Conservation (phyloP, 2,113 vertebrate genomes). For the Odobenus rosmarus region DNA sequence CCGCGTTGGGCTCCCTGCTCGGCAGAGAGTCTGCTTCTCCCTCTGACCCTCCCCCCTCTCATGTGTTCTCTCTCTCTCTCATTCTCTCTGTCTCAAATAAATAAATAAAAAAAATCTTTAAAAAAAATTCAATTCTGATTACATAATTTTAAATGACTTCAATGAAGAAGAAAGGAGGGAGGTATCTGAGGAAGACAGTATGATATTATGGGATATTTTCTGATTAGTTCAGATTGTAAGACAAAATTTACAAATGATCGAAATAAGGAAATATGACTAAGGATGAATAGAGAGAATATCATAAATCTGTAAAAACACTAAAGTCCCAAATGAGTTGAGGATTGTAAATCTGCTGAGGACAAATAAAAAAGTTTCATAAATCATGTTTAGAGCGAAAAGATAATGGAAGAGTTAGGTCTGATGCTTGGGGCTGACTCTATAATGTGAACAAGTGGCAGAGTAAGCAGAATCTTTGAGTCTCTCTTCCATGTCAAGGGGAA, state of each 20-base stretch:
- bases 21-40: too few species aligned
- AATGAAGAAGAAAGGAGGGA: not conserved
- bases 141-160: not conserved
- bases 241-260: not conserved
- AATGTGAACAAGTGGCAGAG: not conserved
- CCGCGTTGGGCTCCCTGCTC: too few species aligned
- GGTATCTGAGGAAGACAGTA: not conserved
- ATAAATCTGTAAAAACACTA: not conserved
- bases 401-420: not conserved
- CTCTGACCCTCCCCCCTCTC: too few species aligned
- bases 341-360: not conserved
- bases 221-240: not conserved
- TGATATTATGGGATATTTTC: not conserved
- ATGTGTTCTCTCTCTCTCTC: too few species aligned
- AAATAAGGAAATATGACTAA: slow-evolving; percentile 12
- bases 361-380: not conserved
- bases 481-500: not conserved
- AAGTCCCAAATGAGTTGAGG: not conserved
- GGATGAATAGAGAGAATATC: not conserved
- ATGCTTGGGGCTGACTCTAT: not conserved
- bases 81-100: too few species aligned
- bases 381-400: not conserved
- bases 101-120: too few species aligned
- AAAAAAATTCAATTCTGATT: not conserved
- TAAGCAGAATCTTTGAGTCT: not conserved